Conservation (phyloP, 2,888 invertebrate species). For the Leptopilina myrica region DNA sequence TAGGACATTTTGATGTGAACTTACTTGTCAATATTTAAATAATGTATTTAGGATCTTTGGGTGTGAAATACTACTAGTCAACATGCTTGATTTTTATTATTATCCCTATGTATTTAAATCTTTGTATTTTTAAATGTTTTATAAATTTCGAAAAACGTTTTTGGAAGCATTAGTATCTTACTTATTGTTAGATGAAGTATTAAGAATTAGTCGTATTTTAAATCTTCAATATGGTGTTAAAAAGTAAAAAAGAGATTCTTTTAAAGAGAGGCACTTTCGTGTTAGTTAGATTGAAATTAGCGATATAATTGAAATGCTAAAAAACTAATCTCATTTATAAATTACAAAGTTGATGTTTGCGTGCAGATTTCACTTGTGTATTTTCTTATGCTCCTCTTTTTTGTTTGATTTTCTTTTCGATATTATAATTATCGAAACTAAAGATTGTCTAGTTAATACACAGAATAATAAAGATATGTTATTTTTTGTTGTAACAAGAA, state of each 20-base stretch:
- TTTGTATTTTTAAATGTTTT: too few species aligned
- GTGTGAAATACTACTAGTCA: too few species aligned
- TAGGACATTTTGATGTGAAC: too few species aligned
- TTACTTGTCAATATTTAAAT: too few species aligned
- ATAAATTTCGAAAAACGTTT: too few species aligned
- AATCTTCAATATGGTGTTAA: not conserved
- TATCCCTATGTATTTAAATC: too few species aligned
- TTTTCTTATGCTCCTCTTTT: not conserved
- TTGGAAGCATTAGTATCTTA: too few species aligned
- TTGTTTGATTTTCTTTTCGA: constrained; percentile 11
- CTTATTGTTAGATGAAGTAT: too few species aligned
- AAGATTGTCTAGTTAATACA: not conserved
- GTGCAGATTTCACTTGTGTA: constrained; percentile 28
- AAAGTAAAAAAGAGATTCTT: too few species aligned
- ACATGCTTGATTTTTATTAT: too few species aligned
- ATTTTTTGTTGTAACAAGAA: not conserved
- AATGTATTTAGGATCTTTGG: too few species aligned
- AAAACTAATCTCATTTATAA: constrained; percentile 13
- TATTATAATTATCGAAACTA: not conserved
- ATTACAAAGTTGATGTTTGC: constrained; percentile 4
- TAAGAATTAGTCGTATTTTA: too few species aligned
- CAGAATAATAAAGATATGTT: not conserved
- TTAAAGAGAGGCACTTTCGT: not conserved
- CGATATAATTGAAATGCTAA: not conserved
- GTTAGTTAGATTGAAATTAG: not conserved